phyloP scores from a whole-genome alignment of 1,140 invertebrate species.

The Melipona quadrifasciata region DNA sequence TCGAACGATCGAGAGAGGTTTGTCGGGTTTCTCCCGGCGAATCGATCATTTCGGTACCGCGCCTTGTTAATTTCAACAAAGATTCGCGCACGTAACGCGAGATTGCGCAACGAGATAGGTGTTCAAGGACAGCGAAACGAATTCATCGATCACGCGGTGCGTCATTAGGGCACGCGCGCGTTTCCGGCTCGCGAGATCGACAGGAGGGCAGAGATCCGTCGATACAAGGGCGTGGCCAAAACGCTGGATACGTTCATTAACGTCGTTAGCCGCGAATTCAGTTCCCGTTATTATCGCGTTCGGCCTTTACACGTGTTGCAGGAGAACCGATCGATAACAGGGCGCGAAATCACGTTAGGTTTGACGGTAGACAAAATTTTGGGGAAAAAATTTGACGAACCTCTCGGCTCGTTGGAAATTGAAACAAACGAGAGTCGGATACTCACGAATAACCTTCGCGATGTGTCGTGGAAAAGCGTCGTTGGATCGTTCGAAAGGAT shows the following conservation, averaged over 20 bases:
- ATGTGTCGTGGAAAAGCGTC: too few relatives aligned
- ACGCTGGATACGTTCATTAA: conserved; percentile 47
- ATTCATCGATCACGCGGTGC: conserved; percentile 55
- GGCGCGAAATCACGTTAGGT: background rate
- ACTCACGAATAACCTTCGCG: background rate
- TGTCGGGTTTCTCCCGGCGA: too few relatives aligned
- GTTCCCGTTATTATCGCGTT: conserved; percentile 25
- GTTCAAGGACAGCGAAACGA: conserved; percentile 27
- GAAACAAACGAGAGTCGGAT: background rate
- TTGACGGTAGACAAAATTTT: background rate
- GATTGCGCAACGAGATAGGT: conserved; percentile 56
- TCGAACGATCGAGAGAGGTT: background rate
- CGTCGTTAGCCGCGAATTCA: conserved; percentile 59
- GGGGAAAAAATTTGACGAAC: background rate
- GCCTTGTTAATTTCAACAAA: conserved; percentile 7
- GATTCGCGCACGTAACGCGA: conserved; percentile 40
- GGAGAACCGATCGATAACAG: background rate
- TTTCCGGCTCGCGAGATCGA: conserved; percentile 56
- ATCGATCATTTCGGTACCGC: conserved; percentile 30
- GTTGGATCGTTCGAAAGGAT: conserved; percentile 18
- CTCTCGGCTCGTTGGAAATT: background rate
- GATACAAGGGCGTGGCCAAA: conserved; percentile 37
- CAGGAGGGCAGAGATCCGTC: background rate
- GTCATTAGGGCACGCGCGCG: conserved; percentile 42
- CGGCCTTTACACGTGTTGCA: background rate